Evolutionary conservation across 2,113 vertebrate species (phyloP), one percentile per base, ranked within the genome.

Genomic region (Meleagris gallopavo): DNA sequence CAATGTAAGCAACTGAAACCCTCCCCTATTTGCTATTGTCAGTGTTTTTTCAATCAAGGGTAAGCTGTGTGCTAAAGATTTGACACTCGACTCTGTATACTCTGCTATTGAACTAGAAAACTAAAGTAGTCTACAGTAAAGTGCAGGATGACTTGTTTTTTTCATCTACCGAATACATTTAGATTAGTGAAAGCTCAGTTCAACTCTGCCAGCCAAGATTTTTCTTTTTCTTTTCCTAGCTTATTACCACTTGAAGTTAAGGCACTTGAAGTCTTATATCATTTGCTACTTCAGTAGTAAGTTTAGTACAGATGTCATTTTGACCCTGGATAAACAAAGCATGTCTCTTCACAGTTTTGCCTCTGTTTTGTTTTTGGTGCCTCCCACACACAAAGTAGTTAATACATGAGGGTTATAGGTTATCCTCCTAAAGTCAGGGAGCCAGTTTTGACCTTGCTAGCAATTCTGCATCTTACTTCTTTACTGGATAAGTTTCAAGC

Each of bases 231-330:
- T 48, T 77, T 29, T 88, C 78, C 30, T 43, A 43, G 9, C 3
- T 7, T 5, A 77, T 5, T 41, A 41, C 3, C 4, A 5, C 5
- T 40, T 70, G 60, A 71, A 89, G 14, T 82, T 57, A 45, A 81
- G 40, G 61, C 25, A 81, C 17, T 10, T 70, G 11, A 73, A 70
- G 22, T 14, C 1, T 1, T 0, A 0, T 22, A 48, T 9, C 9
- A 30, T 8, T 38, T 77, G 15, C 13, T 64, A 30, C 5, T 80
- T 86, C 24, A 64, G 13, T 11, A 64, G 4, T n/a, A 69, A 83
- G n/a, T 40, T 5, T 18, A 48, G 52, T 54, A 55, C 1, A 72
- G 32, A 11, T 24, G 24, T 61, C 60, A 2, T 40, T 55, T 60
- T 45, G 10, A n/a, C 57, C 7, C 8, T 61, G 29, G 15, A 36